phyloP scores from a whole-genome alignment of 1,140 invertebrate genomes.

The Psilanteris sp. region DNA sequence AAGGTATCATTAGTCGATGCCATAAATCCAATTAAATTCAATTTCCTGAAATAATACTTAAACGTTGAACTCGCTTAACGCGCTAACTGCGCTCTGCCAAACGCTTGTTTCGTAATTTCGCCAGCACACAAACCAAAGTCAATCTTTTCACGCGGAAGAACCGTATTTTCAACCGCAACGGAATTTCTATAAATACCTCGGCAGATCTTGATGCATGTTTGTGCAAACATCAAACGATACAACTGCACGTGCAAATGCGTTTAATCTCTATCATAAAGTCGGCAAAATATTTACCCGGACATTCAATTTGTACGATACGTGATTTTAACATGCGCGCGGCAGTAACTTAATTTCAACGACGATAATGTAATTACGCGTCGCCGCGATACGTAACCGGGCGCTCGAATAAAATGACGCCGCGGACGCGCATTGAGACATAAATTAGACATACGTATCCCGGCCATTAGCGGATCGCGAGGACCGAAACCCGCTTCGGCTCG shows the following conservation, averaged over 20 bases:
- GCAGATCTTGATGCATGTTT: conserved; percentile 4
- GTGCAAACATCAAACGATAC: neutral
- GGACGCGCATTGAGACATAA: conserved; percentile 53
- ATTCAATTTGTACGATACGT: conserved; percentile 11
- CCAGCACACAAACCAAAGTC: too few species aligned
- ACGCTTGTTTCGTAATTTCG: neutral
- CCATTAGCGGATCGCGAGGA: conserved; percentile 30
- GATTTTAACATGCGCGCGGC: neutral
- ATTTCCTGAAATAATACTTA: conserved; percentile 14
- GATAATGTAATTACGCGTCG: conserved; percentile 37
- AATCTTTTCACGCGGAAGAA: too few species aligned
- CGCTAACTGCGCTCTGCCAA: too few species aligned
- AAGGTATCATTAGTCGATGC: conserved; percentile 47
- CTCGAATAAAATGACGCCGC: conserved; percentile 6
- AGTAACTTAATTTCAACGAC: conserved; percentile 10
- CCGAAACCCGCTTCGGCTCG: too few species aligned
- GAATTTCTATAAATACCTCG: neutral
- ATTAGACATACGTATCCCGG: conserved; percentile 24
- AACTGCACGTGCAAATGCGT: neutral
- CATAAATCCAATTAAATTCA: conserved; percentile 42
- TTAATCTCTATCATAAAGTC: conserved; percentile 25
- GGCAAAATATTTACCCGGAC: conserved; percentile 7
- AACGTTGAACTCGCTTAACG: neutral
- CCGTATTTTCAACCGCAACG: neutral
- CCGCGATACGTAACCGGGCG: conserved; percentile 25